Evolutionary conservation across 2,888 invertebrate species (phyloP), one percentile per base, ranked within the genome.

Genomic region (Meta bourneti): DNA sequence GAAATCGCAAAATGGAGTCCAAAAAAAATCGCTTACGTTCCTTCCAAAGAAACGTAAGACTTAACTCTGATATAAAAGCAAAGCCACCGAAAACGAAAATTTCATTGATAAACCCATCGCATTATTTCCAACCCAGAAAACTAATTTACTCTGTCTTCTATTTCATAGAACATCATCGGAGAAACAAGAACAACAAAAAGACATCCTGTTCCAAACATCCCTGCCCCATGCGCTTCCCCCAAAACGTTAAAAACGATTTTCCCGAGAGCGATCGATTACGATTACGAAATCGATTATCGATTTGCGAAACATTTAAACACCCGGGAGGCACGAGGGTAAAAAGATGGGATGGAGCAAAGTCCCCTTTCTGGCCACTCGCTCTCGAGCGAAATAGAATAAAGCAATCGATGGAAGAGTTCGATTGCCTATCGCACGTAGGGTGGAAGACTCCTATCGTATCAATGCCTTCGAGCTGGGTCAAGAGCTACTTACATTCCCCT

Each of bases 241-340:
- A 82, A 82, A 51, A 51, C 81, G 69, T 82, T 82, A 69, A 74
- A 61, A 78, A 70, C 77, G 85, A 86, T 86, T 86, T 86, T 75
- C 72, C 69, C 52, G 19, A 70, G 77, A 34, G 0, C 77, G 85
- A 78, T 86, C 85, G 85, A 86, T 86, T 78, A 70, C 85, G 85
- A 84, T 84, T 84, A 84, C 78, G n/a, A 77, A 86, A 86, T 86
- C 85, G 85, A 86, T 86, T 78, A 86, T 86, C 85, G 85, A 86
- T 86, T 86, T 16, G 69, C 69, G 85, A 51, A 86, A 70, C 85
- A 86, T 86, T 86, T 78, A 86, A 86, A 78, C 77, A 86, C 77
- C 78, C 85, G 69, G 69, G 51, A 78, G 77, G 77, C 77, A 75
- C 54, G 16, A 74, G 34, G 49, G 8, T 11, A 77, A 11, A n/a